A percentile compares a stretch with the other conserved stretches of the same genome.
Conservation (phyloP, 2,113 vertebrate species). For the Pseudopipra pipra region DNA sequence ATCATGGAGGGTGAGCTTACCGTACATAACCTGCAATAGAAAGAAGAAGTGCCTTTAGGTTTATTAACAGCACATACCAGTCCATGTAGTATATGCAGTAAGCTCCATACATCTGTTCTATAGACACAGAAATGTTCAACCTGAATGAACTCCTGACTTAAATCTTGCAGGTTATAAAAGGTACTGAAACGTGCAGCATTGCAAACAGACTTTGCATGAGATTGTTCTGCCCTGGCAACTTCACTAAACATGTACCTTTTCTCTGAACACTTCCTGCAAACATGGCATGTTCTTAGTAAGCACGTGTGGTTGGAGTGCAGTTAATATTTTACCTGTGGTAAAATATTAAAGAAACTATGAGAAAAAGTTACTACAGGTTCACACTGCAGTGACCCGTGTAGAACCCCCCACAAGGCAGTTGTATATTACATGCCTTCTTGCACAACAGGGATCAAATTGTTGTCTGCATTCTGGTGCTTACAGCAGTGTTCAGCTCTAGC, state of each 20-base stretch:
- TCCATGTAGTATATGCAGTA: background rate
- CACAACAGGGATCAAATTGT: background rate
- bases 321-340: background rate
- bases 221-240: background rate
- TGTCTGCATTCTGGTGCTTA: background rate
- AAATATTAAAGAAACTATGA: background rate
- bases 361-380: background rate
- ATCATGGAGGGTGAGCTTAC: constrained; percentile 92
- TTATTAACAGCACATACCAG: background rate
- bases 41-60: background rate
- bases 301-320: background rate
- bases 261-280: background rate
- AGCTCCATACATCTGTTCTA: background rate
- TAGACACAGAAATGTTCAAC: background rate
- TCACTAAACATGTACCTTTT: background rate
- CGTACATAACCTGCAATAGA: background rate
- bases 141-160: background rate
- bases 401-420: background rate
- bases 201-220: background rate
- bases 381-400: background rate
- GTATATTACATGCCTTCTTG: background rate
- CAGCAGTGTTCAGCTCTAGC: background rate
- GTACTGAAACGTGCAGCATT: background rate
- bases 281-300: background rate
- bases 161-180: background rate